A percentile compares a stretch with the other conserved stretches of the same genome.
phyloP scores from a whole-genome alignment of 2,888 invertebrate genomes.

The Mythimna albipuncta region DNA sequence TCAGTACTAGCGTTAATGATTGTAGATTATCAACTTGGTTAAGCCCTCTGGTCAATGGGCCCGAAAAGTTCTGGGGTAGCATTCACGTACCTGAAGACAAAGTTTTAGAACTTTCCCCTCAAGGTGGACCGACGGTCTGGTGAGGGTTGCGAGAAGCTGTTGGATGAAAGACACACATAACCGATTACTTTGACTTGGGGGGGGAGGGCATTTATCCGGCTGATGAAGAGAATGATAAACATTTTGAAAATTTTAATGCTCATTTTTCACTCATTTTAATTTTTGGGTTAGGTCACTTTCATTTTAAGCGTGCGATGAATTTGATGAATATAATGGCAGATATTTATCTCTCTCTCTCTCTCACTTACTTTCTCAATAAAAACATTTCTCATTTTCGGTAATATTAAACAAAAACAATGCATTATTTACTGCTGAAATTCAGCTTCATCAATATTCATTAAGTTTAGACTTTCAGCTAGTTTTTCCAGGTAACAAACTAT shows the following conservation, averaged over 20 bases:
- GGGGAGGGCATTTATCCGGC: background rate
- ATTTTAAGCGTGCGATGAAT: background rate
- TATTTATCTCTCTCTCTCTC: background rate
- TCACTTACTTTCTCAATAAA: background rate
- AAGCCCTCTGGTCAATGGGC: too few species aligned
- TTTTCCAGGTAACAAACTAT: background rate
- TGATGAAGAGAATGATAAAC: background rate
- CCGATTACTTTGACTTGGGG: background rate
- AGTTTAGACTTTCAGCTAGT: background rate
- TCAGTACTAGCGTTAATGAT: too few species aligned
- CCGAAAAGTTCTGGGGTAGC: too few species aligned
- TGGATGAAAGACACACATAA: background rate
- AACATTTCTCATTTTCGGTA: background rate
- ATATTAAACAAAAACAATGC: slow-evolving; percentile 2
- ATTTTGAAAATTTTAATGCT: background rate
- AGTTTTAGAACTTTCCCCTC: too few species aligned
- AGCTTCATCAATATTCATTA: slow-evolving; percentile 16
- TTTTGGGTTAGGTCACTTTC: too few species aligned
- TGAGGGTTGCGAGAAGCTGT: too few species aligned
- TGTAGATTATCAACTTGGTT: too few species aligned
- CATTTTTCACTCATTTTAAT: too few species aligned
- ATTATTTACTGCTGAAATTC: background rate
- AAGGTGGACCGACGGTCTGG: too few species aligned
- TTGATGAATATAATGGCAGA: slow-evolving; percentile 24
- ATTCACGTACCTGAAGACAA: too few species aligned